Evolutionary conservation across 1,140 invertebrate genomes (phyloP).

Genomic region (Leucophenga varia): DNA sequence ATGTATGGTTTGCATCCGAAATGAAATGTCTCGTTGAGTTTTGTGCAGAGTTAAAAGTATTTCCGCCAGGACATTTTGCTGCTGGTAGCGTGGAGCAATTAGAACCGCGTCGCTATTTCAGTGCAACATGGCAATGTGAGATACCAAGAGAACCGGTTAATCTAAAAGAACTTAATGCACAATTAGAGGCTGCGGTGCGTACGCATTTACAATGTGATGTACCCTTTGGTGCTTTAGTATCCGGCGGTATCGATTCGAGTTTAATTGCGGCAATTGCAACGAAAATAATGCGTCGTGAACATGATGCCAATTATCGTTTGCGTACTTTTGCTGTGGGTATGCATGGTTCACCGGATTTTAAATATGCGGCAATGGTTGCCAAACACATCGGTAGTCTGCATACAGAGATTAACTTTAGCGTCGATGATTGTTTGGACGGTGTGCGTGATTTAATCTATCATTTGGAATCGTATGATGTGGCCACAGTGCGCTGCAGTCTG

Average conservation of each 20-base stretch:
- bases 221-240: slow-evolving; percentile 58
- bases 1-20: slow-evolving; percentile 40
- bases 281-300: slow-evolving; percentile 52
- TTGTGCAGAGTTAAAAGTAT: slow-evolving; percentile 28
- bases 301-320: slow-evolving; percentile 39
- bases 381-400: slow-evolving; percentile 81
- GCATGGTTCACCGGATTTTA: slow-evolving; percentile 79
- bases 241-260: slow-evolving; percentile 85
- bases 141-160: slow-evolving; percentile 21
- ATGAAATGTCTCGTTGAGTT: slow-evolving; percentile 40
- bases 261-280: slow-evolving; percentile 74
- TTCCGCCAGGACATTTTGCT: slow-evolving; percentile 31
- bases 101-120: slow-evolving; percentile 21
- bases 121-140: slow-evolving; percentile 25
- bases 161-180: slow-evolving; percentile 19
- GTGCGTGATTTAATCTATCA: slow-evolving; percentile 75
- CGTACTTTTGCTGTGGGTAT: slow-evolving; percentile 86
- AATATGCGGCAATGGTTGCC: slow-evolving; percentile 78
- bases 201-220: slow-evolving; percentile 45
- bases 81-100: slow-evolving; percentile 20
- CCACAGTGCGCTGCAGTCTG: slow-evolving; percentile 80
- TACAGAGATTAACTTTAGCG: slow-evolving; percentile 80
- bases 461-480: slow-evolving; percentile 85
- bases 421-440: slow-evolving; percentile 68
- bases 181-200: slow-evolving; percentile 33